Evolutionary conservation across 2,113 vertebrate genomes (phyloP).

Genomic region (Pluvialis apricaria): DNA sequence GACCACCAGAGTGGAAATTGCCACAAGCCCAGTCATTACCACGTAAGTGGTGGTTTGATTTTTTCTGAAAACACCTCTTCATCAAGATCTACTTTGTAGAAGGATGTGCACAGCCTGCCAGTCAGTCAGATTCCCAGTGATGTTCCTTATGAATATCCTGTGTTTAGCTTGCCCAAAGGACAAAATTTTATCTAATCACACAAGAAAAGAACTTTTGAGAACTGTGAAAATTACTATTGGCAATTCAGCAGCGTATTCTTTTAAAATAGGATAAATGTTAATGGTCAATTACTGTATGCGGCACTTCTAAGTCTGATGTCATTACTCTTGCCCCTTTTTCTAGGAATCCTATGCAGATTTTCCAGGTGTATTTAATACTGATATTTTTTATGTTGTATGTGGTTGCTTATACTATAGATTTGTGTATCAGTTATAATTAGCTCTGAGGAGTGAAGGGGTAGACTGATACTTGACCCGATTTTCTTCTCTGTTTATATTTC

Average conservation of each 20-base stretch:
- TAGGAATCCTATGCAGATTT: background rate
- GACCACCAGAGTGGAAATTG: background rate
- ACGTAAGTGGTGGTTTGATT: background rate
- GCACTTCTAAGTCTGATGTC: background rate
- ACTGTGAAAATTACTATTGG: background rate
- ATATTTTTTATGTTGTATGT: background rate
- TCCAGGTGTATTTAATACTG: background rate
- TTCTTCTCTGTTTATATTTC: background rate
- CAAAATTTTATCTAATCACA: background rate
- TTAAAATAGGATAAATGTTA: background rate
- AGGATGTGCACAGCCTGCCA: background rate
- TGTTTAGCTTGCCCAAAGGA: background rate
- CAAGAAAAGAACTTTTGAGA: background rate
- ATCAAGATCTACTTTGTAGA: background rate
- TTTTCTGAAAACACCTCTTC: constrained; percentile 42
- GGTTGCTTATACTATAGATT: background rate
- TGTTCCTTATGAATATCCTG: background rate
- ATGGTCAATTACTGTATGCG: background rate
- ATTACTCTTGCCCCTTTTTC: background rate
- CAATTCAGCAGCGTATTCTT: background rate
- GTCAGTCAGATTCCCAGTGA: background rate
- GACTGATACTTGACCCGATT: background rate
- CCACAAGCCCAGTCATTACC: background rate
- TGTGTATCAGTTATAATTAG: background rate
- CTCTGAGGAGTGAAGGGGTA: background rate